A percentile compares a stretch with the other conserved stretches of the same genome.
phyloP scores from a whole-genome alignment of 35 echinoderm and acorn worm genomes.

The Nesometra sesokonis region DNA sequence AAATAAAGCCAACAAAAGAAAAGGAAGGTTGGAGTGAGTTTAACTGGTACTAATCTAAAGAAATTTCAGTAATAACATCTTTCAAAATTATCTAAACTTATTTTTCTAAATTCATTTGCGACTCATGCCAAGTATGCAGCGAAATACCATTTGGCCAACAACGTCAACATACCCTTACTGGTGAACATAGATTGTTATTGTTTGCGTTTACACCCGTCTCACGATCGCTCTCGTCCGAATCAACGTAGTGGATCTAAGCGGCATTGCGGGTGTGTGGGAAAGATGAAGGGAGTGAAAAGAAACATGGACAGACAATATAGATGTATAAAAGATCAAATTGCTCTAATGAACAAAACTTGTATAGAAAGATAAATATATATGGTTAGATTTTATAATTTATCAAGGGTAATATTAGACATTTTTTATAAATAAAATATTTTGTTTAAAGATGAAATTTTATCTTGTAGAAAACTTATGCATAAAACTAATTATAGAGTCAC shows the following conservation, averaged over 20 bases:
- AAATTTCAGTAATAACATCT: not conserved
- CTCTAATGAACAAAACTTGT: too few species aligned
- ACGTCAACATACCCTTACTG: not conserved
- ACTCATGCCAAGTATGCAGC: not conserved
- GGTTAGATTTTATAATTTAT: too few species aligned
- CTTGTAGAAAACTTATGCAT: too few species aligned
- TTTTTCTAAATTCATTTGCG: not conserved
- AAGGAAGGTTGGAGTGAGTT: not conserved
- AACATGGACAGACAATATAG: not conserved
- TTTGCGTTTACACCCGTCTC: not conserved
- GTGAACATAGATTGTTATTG: not conserved
- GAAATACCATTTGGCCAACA: too few species aligned
- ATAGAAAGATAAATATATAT: too few species aligned
- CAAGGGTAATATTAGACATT: too few species aligned
- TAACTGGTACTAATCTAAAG: too few species aligned
- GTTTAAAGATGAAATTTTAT: too few species aligned
- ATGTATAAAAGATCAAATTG: not conserved
- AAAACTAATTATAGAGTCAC: too few species aligned
- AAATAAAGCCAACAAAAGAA: not conserved
- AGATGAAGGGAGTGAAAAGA: not conserved
- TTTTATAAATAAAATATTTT: too few species aligned
- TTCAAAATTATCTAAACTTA: not conserved
- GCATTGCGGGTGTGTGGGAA: not conserved
- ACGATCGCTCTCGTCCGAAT: not conserved
- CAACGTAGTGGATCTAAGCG: not conserved